Base-by-base conservation (phyloP, 2,797 vertebrate genomes). In the Dicrostonyx torquatus region DNA sequence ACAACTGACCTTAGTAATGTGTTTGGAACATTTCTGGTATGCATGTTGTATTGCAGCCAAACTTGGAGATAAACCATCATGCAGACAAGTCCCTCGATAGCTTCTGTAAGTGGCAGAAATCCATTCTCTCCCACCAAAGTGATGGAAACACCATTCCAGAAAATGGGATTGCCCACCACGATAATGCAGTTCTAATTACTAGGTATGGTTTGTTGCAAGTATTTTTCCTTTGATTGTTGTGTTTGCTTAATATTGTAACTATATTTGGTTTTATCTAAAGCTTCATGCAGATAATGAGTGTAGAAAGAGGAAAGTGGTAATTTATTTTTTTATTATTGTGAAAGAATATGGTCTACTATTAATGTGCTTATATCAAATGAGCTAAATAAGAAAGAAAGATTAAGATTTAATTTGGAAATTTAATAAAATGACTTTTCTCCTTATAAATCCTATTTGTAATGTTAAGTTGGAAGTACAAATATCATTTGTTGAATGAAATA, bases 21-120 rank as follows among this genome's bases (percentile, higher is more conserved):
- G 98, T 98, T 98, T 98, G 98, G 98, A 98, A 98, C 98, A 98
- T 98, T 97, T 98, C 98, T 98, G 98, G 98, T 98, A 98, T 98
- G 98, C 98, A 98, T 98, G 97, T 98, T 99, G 97, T 98, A 98
- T 98, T 98, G 97, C 98, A 99, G 99, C 99, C 99, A 96, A 99
- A 99, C 98, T 99, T 99, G 98, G 99, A 99, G 99, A 99, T 99
- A 98, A 99, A 99, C 98, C 99, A 99, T 98, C 99, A 99, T 94
- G 99, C 99, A 94, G 99, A 99, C 99, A 99, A 99, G 98, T 99
- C 99, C 97, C 99, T 99, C 98, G 99, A 99, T 99, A 99, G 99
- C 99, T 99, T 99, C 99, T 99, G 99, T 98, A 99, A 99, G 97
- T 99, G 99, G 99, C 99, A 99, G 99, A 99, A 99, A 98, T 99